Percentiles rank a stretch among this genome's conserved stretches.
Evolutionary conservation across 2,888 invertebrate species (phyloP).

Genomic region (Drosophila neonasuta): DNA sequence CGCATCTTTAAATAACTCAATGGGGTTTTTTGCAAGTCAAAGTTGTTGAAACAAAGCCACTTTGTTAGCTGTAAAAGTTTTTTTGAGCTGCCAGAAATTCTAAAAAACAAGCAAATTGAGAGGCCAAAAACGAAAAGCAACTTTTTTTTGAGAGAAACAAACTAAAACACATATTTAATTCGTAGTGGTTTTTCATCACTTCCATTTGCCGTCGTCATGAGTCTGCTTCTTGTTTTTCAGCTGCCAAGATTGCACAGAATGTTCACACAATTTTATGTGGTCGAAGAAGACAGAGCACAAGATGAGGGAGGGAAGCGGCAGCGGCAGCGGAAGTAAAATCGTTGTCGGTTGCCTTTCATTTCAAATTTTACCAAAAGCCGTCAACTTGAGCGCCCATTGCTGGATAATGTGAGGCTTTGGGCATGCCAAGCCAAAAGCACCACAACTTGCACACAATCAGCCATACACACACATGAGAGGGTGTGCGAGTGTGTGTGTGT

Average conservation of each 20-base stretch:
- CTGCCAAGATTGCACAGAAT: constrained; percentile 32
- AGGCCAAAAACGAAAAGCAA: constrained; percentile 27
- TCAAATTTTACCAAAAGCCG: constrained; percentile 61
- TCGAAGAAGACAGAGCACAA: constrained; percentile 6
- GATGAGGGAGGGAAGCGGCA: background rate
- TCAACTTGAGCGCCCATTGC: constrained; percentile 50
- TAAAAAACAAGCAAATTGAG: constrained; percentile 19
- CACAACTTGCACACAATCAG: constrained; percentile 22
- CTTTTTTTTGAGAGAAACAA: constrained; percentile 13
- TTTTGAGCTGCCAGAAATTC: constrained; percentile 1
- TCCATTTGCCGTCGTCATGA: background rate
- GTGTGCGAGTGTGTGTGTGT: constrained; percentile 9
- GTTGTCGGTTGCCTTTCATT: constrained; percentile 56
- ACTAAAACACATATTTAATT: constrained; percentile 49
- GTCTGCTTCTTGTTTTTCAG: background rate
- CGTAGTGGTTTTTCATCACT: constrained; percentile 31
- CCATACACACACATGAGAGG: background rate
- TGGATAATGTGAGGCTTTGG: constrained; percentile 58
- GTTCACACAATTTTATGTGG: constrained; percentile 33
- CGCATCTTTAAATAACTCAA: constrained; percentile 17
- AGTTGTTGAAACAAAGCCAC: constrained; percentile 11
- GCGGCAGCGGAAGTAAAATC: constrained; percentile 4
- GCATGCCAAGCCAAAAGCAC: constrained; percentile 31
- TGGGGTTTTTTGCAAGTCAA: constrained; percentile 9
- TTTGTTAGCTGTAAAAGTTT: constrained; percentile 16